Base-by-base conservation (phyloP, 2,888 invertebrate genomes). In the Brassicogethes aeneus region DNA sequence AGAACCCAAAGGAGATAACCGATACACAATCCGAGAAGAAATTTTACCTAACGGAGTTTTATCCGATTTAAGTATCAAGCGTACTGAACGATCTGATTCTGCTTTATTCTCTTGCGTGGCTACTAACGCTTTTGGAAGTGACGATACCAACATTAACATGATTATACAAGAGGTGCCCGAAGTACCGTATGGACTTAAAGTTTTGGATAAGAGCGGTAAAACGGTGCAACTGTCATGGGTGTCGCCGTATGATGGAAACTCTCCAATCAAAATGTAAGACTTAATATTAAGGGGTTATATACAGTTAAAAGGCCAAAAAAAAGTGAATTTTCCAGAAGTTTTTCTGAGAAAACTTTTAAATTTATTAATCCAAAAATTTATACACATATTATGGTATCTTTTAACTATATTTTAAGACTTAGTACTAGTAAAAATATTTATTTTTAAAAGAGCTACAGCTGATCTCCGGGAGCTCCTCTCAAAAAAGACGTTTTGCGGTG, bases 101-200 rank as follows among this genome's bases (percentile, higher is more conserved):
- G 92, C 91, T 2, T 71, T 91, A 1, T 93, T 91, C 60, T 90
- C 91, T 17, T 93, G 93, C 60, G 86, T 92, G 8, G 92, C 92
- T 1, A 91, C 91, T 2, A 93, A 93, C 64, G 89, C 91, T 13
- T 93, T 92, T 62, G 92, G 92, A 38, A 91, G 89, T 49, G 93
- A 92, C 62, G 92, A 93, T 58, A 88, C 91, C n/a, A 91, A 89
- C 69, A 91, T 93, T 60, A 91, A 92, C 66, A 85, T 93, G 80
- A 92, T 93, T 52, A 85, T 93, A 51, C 92, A 93, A 78, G 88
- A 88, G 78, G 85, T 84, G 39, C 87, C 88, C 3, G 92, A 92
- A 73, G 85, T 89, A 47, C 91, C 92, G 0, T 89, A 89, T 59
- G 89, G 89, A 39, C 69, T 91, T 43, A 92, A 78, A 65, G 90